Base-by-base conservation (phyloP, 2,888 invertebrate species). In the Drosophila prolongata region DNA sequence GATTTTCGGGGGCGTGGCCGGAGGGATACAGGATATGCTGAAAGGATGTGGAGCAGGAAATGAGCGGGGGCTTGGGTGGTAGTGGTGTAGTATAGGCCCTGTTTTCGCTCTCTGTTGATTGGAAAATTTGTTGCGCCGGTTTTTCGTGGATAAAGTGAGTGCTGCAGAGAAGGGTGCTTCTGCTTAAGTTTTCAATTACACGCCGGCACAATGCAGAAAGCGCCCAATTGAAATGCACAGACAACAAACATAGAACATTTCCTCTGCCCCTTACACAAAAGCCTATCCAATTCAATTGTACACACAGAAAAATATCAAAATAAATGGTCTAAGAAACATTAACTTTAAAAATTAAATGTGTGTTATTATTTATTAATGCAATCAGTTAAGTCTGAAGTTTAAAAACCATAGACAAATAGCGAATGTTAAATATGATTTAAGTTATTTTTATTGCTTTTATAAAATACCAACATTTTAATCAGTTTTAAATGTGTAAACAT, bases 151-250 rank as follows among this genome's bases (percentile, higher is more conserved):
- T 47, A 42, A 40, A 42, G 35, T 40, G 44, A 57, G 59, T 47
- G 54, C 30, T 6, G 16, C 8, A 24, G 62, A 24, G 37, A 11
- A 6, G 62, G 24, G 8, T 13, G 47, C 30, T 46, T 54, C 79
- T 79, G 79, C 76, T 86, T 83, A 88, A 83, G 87, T 85, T 83
- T 83, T 83, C 83, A 83, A 83, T 83, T 83, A 88, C 78, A 50
- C 87, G 69, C 58, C 69, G 56, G 62, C 71, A 79, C 79, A 85
- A 80, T 88, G 74, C 68, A 57, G 59, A 55, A 50, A 65, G 67
- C 58, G 30, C 34, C 65, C 80, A 83, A 83, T 83, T 83, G 83
- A 86, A 83, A 88, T 80, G 58, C 58, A 47, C 69, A 75, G 67
- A 75, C 73, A 76, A 76, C 80, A 72, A 75, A 79, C 75, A 83